phyloP scores from a whole-genome alignment of 2,888 invertebrate genomes.

The Seira musarum region DNA sequence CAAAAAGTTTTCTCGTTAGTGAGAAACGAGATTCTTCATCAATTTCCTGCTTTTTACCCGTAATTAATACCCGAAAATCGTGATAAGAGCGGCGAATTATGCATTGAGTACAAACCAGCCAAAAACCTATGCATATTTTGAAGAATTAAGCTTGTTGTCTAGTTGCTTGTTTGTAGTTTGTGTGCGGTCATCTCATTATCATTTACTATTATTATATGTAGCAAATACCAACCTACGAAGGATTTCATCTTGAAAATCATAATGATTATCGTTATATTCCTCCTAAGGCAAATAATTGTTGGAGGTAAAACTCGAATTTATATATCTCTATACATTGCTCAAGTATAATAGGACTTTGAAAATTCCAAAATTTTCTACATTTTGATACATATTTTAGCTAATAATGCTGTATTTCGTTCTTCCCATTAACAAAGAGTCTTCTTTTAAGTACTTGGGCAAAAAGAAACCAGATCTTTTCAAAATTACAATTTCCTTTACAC shows the following conservation, averaged over 20 bases:
- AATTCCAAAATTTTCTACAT: no score
- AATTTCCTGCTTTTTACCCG: neutral
- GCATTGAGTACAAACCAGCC: neutral
- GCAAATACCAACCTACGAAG: neutral
- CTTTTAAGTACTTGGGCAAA: no score
- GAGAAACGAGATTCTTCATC: constrained; percentile 7
- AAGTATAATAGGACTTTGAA: no score
- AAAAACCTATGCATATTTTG: no score
- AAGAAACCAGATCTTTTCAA: no score
- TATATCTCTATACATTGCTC: no score
- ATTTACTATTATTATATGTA: neutral
- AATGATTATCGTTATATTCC: neutral
- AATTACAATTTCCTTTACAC: neutral
- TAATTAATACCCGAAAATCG: constrained; percentile 7
- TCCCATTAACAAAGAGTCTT: no score
- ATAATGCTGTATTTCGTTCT: no score
- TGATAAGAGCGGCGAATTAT: neutral
- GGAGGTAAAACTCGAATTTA: no score
- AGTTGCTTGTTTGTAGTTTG: neutral
- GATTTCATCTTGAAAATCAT: constrained; percentile 1
- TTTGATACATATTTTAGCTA: no score
- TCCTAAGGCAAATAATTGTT: neutral
- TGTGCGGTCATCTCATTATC: constrained; percentile 7
- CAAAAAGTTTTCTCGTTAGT: constrained; percentile 3
- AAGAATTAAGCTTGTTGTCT: neutral